A percentile compares a stretch with the other conserved stretches of the same genome.
These are phyloP conservation scores for Lepus americanus DNA, from an alignment of 2,113 vertebrate genomes.

Conservation along the genomic window DNA sequence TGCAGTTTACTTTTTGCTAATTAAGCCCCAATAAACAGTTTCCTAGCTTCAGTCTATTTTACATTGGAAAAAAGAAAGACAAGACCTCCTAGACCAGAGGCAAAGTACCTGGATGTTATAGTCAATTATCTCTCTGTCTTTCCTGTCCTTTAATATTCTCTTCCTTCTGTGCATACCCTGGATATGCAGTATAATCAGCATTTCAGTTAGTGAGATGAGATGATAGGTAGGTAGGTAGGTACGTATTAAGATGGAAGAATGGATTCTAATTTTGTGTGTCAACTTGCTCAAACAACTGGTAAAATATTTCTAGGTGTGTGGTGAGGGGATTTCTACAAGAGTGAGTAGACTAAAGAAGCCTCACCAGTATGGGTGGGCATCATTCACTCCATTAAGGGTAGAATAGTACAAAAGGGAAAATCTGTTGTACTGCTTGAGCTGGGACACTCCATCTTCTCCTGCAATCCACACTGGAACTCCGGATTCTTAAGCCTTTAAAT, in stretches of 20 bases:
- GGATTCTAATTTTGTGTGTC: background rate
- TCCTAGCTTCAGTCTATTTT: slow-evolving; percentile 3
- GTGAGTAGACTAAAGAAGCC: background rate
- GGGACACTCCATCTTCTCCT: background rate
- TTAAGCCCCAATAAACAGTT: background rate
- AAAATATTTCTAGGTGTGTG: background rate
- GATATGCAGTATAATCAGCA: background rate
- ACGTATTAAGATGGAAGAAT: background rate
- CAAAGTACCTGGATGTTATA: background rate
- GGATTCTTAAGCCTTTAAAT: background rate
- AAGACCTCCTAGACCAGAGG: background rate
- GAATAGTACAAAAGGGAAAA: background rate
- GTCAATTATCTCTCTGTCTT: background rate
- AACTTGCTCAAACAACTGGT: background rate
- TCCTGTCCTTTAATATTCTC: background rate
- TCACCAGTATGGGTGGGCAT: background rate
- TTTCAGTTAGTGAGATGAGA: background rate
- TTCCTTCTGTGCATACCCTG: background rate
- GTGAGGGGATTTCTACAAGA: background rate
- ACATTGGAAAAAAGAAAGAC: background rate
- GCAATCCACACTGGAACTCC: background rate
- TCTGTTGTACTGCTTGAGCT: background rate
- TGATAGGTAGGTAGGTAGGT: background rate
- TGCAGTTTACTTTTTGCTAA: background rate
- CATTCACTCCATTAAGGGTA: background rate